A percentile compares a stretch with the other conserved stretches of the same genome.
phyloP scores from a whole-genome alignment of 2,113 vertebrate genomes.

The Promerops cafer region DNA sequence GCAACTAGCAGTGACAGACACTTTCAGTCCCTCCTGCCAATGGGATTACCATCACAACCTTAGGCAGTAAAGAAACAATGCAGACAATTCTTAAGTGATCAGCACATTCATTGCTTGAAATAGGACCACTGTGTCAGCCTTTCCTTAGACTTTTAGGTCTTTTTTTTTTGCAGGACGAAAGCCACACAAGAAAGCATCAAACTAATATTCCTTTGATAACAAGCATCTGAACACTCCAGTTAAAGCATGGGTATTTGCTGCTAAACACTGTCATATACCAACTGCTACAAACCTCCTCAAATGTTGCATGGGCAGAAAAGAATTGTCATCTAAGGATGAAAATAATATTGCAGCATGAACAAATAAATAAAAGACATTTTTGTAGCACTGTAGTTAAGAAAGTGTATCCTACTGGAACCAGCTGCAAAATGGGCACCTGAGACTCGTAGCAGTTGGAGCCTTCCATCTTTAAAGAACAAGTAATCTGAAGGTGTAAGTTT shows the following conservation, averaged over 20 bases:
- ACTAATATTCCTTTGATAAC: not conserved
- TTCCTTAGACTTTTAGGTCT: not conserved
- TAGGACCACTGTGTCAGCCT: not conserved
- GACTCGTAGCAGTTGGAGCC: not conserved
- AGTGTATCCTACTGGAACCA: not conserved
- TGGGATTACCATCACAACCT: not conserved
- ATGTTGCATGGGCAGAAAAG: not conserved
- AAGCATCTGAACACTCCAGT: not conserved
- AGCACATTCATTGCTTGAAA: not conserved
- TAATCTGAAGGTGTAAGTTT: not conserved
- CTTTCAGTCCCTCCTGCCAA: not conserved
- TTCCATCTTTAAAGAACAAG: not conserved
- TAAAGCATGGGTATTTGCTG: not conserved
- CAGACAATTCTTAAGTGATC: not conserved
- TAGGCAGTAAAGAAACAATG: not conserved
- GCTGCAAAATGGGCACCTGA: not conserved
- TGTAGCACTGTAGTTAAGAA: not conserved
- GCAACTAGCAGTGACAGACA: not conserved
- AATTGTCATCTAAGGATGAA: not conserved
- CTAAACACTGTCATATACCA: rapidly evolving
- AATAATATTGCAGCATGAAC: not conserved
- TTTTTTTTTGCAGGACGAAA: not conserved
- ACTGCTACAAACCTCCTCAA: not conserved
- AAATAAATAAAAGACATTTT: not conserved
- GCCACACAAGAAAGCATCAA: not conserved